Conservation (phyloP, 2,888 invertebrate genomes). For the Netelia melanura region DNA sequence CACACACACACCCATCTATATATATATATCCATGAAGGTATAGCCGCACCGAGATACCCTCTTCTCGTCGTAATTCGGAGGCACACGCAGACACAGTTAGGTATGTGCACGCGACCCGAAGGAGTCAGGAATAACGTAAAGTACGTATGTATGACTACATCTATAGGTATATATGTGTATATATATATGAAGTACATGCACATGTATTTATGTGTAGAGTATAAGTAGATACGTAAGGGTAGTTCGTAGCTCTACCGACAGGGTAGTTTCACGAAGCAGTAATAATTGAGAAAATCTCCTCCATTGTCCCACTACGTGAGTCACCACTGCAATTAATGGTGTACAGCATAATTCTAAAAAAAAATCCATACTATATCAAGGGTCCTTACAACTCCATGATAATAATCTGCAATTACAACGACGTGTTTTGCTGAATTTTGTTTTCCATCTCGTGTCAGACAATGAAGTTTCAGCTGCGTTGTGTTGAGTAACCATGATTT, state of each 20-base stretch:
- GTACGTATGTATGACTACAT: neutral
- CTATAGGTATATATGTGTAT: neutral
- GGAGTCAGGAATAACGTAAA: slow-evolving; percentile 50
- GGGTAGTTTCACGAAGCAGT: slow-evolving; percentile 32
- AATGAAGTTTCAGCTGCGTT: neutral
- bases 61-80: slow-evolving; percentile 49
- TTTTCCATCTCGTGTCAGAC: slow-evolving; percentile 1
- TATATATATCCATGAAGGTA: slow-evolving; percentile 15
- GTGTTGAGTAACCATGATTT: slow-evolving; percentile 40
- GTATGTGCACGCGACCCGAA: slow-evolving; percentile 62
- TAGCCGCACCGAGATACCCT: slow-evolving; percentile 37
- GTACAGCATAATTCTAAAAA: neutral
- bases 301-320: slow-evolving; percentile 15
- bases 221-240: slow-evolving; percentile 50
- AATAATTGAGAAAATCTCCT: slow-evolving; percentile 49
- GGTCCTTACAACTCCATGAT: neutral
- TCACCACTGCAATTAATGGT: slow-evolving; percentile 17
- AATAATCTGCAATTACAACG: too few species aligned
- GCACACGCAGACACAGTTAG: slow-evolving; percentile 49
- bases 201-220: neutral
- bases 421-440: slow-evolving; percentile 6
- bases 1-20: neutral
- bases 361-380: neutral
- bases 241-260: slow-evolving; percentile 17
- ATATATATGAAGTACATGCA: neutral